phyloP scores from a whole-genome alignment of 2,797 vertebrate genomes.

The Hemitrygon akajei region DNA sequence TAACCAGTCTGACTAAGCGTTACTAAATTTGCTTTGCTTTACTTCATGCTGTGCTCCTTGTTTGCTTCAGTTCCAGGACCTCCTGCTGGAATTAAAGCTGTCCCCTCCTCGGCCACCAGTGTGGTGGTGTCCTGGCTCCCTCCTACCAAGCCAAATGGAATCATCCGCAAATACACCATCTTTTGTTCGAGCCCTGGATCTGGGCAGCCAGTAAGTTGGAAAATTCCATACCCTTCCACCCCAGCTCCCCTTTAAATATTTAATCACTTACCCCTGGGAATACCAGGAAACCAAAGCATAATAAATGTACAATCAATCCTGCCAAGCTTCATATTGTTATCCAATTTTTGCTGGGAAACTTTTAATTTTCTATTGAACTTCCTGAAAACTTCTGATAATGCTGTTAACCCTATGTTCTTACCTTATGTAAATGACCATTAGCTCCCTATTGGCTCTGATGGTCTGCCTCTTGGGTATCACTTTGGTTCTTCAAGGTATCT shows the following conservation, averaged over 20 bases:
- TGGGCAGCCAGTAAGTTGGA: conserved; percentile 79
- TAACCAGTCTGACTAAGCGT: background rate
- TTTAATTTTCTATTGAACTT: background rate
- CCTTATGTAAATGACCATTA: too few species aligned
- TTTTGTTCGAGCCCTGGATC: conserved; percentile 95
- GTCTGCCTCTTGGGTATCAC: too few species aligned
- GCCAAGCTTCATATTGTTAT: background rate
- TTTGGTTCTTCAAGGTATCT: too few species aligned
- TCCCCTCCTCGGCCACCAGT: conserved; percentile 85
- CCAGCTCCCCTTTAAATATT: conserved; percentile 38
- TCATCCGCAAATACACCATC: conserved; percentile 97
- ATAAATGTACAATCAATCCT: background rate
- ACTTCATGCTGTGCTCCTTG: conserved; percentile 26
- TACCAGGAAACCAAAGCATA: background rate
- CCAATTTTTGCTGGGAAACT: background rate
- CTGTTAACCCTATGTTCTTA: too few species aligned
- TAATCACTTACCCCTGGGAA: background rate
- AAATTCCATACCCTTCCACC: conserved; percentile 48
- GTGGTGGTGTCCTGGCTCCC: conserved; percentile 96
- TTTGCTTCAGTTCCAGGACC: conserved; percentile 79
- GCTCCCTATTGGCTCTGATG: too few species aligned
- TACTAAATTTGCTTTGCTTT: background rate
- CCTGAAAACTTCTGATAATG: too few species aligned
- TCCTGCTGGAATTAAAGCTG: conserved; percentile 92
- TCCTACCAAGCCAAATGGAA: conserved; percentile 87